Evolutionary conservation across 2,113 vertebrate species (phyloP), one percentile per base, ranked within the genome.

Genomic region (Antechinus flavipes): DNA sequence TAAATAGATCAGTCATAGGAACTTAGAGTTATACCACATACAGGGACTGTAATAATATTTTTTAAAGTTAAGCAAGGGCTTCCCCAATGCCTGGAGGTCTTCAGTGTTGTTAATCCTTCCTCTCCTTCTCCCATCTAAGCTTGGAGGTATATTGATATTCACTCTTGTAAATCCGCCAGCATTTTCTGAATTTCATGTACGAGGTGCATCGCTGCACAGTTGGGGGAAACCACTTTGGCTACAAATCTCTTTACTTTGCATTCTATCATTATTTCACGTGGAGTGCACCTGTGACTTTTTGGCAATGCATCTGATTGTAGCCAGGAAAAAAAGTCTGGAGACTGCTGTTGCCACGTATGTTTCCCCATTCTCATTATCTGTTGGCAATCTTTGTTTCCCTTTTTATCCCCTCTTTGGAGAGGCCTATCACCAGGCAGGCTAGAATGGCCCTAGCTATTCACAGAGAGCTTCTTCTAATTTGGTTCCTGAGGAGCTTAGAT

Each of bases 361-460:
- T 95, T 92, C 94, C 68, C 91, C 91, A 91, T 94, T 96, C 94
- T 50, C 49, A 89, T 93, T 94, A 58, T 94, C 42, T 90, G 90
- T 35, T 93, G 94, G 1, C 10, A 55, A 54, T 76, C 24, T 91
- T 93, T 96, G 54, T 52, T 89, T 95, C 54, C 24, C 89, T 94
- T n/a, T 91, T 30, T 94, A 95, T 76, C 2, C 16, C 35, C 35
- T 91, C 19, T 26, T 46, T 84, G 68, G 68, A 84, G 68, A 84
- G 16, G 16, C n/a, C n/a, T 84, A 84, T 84, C 68, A 84, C 68
- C 68, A 84, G 68, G 68, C 68, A 42, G 68, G 35, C 68, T 84
- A 19, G n/a, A 42, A 84, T n/a, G 68, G 16, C 68, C 68, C 42
- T 2, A 84, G n/a, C 35, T 84, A 42, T n/a, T 42, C 5, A 84